Evolutionary conservation across 2,113 vertebrate species (phyloP), one percentile per base, ranked within the genome.

Genomic region (Gobiocypris rarus): DNA sequence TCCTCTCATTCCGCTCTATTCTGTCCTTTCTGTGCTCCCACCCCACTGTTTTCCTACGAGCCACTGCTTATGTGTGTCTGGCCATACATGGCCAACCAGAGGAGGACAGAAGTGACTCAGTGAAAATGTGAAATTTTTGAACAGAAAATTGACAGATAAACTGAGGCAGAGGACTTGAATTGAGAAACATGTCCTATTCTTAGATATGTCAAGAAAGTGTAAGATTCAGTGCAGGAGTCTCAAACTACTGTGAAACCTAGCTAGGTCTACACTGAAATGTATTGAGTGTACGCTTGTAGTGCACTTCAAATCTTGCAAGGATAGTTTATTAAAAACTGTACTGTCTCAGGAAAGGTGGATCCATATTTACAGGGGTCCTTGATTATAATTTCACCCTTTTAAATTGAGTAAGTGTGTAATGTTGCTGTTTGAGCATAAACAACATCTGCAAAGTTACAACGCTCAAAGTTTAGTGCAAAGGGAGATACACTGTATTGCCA

Each of bases 11-110:
- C 41, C 31, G 3, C n/a, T 41, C 73, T 34, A 7, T 43, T 41
- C 48, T 34, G 54, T 77, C 22, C 34, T 58, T 7, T 9, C 73
- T 50, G 14, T 1, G 13, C 31, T 38, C 31, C 52, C 50, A 34
- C 74, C 31, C 54, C 75, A 4, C 34, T 58, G 54, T 41, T 34
- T 77, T 59, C 58, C 52, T 58, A 38, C 6, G 34, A 75, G 28
- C 74, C 28, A 13, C 50, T 54, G 17, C 26, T 11, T 56, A 13
- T 59, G 75, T 13, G 6, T 41, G 31, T 41, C 54, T 59, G 52
- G 75, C 75, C 54, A 77, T 77, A 77, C 75, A 77, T 77, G 75
- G 75, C 75, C 34, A 77, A 41, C 10, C 9, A 76, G 28, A 54
- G 24, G 19, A 19, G 31, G 10, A 69, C 38, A 9, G 22, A 34